Percentiles rank a stretch among this genome's conserved stretches.
These are phyloP conservation scores for Epizoanthus stellaris DNA, from an alignment of 92 coral and sea anemone species.

Conservation along the genomic window DNA sequence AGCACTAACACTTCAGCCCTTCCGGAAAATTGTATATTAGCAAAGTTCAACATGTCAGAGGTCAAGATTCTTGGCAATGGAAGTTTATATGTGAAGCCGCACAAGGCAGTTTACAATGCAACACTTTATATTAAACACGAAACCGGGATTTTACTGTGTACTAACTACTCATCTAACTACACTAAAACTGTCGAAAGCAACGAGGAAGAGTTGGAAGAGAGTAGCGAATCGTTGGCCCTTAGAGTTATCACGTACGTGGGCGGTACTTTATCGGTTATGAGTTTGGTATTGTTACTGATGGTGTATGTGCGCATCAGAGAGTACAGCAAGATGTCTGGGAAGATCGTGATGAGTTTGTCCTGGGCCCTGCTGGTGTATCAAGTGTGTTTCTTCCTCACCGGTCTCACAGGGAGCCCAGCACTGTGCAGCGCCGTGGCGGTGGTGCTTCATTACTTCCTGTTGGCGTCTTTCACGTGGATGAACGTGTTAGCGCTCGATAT, in stretches of 20 bases:
- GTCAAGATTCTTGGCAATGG: not conserved
- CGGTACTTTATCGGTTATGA: not conserved
- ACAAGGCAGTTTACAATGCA: slow-evolving; percentile 1
- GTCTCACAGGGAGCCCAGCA: not conserved
- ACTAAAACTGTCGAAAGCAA: not conserved
- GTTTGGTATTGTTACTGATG: slow-evolving; percentile 2
- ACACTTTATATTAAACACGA: not conserved
- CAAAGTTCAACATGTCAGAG: slow-evolving; percentile 9
- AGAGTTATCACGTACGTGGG: not conserved
- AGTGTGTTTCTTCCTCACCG: slow-evolving; percentile 16
- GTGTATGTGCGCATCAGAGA: not conserved
- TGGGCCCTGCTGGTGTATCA: slow-evolving; percentile 16
- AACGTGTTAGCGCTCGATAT: slow-evolving; percentile 17
- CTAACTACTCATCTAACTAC: slow-evolving; percentile 16
- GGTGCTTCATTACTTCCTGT: slow-evolving; percentile 15
- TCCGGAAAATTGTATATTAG: not conserved
- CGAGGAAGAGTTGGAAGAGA: not conserved
- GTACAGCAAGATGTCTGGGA: slow-evolving; percentile 29
- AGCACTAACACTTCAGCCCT: not conserved
- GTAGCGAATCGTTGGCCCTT: not conserved
- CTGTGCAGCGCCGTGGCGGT: slow-evolving; percentile 29
- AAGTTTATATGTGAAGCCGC: slow-evolving; percentile 4
- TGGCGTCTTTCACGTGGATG: slow-evolving; percentile 17
- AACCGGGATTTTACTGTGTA: not conserved
- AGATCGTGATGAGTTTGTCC: slow-evolving; percentile 4